These are phyloP conservation scores for Drosophila birchii DNA, from an alignment of 2,888 invertebrate genomes.

Conservation along the genomic window DNA sequence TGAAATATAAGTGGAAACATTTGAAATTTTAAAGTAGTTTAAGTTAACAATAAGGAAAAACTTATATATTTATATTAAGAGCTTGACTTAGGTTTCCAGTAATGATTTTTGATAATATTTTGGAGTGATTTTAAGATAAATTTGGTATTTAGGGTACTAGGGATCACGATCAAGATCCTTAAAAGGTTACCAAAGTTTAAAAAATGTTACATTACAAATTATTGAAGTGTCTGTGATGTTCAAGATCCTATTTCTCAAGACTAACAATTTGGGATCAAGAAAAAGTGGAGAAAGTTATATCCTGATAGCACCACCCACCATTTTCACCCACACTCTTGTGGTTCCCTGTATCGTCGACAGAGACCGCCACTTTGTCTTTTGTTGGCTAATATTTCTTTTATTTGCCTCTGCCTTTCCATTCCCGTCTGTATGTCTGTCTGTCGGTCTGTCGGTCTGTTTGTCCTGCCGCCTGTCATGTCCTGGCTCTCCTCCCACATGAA, in stretches of 20 bases:
- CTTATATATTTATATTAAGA: background rate
- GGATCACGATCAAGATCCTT: background rate
- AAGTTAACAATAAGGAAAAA: background rate
- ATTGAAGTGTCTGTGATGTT: background rate
- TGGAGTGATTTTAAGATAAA: background rate
- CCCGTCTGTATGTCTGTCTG: conserved; percentile 8
- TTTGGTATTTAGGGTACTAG: background rate
- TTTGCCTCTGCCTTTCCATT: conserved; percentile 59
- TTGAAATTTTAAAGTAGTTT: background rate
- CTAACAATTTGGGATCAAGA: background rate
- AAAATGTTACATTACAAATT: background rate
- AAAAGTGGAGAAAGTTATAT: background rate
- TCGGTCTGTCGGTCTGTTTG: conserved; percentile 19
- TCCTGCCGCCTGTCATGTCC: conserved; percentile 40
- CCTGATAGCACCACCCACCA: conserved; percentile 3
- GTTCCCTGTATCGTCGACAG: background rate
- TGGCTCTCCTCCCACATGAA: conserved; percentile 58
- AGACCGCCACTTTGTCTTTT: conserved; percentile 71
- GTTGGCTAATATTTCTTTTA: conserved; percentile 77
- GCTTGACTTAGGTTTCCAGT: background rate
- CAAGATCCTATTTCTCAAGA: background rate
- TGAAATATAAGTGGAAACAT: no score
- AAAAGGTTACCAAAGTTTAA: background rate
- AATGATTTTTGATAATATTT: background rate
- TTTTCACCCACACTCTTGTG: background rate